Evolutionary conservation across 2,113 vertebrate genomes (phyloP).

Genomic region (Melanerpes aurifrons): DNA sequence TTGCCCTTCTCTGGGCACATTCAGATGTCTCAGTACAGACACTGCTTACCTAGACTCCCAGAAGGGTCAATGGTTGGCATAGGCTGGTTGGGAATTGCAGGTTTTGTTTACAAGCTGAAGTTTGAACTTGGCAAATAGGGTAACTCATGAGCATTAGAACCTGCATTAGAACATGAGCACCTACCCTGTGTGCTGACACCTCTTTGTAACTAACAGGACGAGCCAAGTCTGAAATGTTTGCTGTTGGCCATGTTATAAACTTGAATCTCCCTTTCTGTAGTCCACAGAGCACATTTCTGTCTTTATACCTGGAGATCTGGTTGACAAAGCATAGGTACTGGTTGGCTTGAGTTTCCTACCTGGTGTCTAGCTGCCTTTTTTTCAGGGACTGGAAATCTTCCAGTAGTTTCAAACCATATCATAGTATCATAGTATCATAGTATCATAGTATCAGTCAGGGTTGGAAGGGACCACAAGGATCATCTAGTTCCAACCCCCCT

Average conservation of each 20-base stretch:
- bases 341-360: background rate
- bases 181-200: background rate
- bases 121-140: background rate
- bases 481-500: no score
- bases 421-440: no score
- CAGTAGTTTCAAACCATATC: background rate
- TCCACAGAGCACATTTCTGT: background rate
- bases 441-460: background rate
- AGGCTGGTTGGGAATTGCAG: background rate
- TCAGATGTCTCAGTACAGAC: no score
- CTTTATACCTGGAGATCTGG: background rate
- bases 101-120: background rate
- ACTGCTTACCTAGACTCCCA: background rate
- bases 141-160: background rate
- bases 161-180: background rate
- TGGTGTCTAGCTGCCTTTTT: background rate
- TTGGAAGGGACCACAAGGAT: no score
- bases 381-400: background rate
- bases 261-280: background rate
- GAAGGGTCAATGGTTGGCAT: background rate
- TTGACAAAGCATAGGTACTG: background rate
- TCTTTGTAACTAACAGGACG: background rate
- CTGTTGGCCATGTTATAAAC: background rate
- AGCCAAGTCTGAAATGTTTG: background rate
- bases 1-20: no score